Evolutionary conservation across 2,113 vertebrate genomes (phyloP).

Genomic region (Zosterops lateralis): DNA sequence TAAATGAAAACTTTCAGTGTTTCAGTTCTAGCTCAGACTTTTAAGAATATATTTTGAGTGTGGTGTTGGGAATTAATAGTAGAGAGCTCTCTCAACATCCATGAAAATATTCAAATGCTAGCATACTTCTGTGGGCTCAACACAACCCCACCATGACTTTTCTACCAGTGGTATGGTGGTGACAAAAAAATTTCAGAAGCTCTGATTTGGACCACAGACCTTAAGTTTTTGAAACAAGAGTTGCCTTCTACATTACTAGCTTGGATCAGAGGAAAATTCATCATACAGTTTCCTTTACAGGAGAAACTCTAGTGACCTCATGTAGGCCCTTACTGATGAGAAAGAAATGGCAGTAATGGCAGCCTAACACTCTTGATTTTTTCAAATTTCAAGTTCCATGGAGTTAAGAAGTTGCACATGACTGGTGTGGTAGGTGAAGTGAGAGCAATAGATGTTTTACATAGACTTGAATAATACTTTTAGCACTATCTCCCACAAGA

Average conservation of each 20-base stretch:
- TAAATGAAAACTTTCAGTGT: not conserved
- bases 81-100: not conserved
- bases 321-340: not conserved
- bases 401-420: not conserved
- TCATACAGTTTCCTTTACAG: not conserved
- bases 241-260: not conserved
- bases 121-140: not conserved
- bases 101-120: not conserved
- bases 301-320: not conserved
- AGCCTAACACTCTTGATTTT: not conserved
- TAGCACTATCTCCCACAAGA: not conserved
- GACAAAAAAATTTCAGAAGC: not conserved
- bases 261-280: not conserved
- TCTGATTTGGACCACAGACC: not conserved
- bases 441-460: not conserved
- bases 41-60: not conserved
- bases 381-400: not conserved
- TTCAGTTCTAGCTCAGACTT: conserved; percentile 3
- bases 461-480: not conserved
- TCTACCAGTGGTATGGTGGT: not conserved
- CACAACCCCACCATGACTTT: not conserved
- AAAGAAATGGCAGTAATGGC: not conserved
- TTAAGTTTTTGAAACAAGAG: not conserved
- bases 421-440: not conserved
- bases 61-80: not conserved